A percentile compares a stretch with the other conserved stretches of the same genome.
Evolutionary conservation across 2,888 invertebrate species (phyloP).

Genomic region (Labia minor): DNA sequence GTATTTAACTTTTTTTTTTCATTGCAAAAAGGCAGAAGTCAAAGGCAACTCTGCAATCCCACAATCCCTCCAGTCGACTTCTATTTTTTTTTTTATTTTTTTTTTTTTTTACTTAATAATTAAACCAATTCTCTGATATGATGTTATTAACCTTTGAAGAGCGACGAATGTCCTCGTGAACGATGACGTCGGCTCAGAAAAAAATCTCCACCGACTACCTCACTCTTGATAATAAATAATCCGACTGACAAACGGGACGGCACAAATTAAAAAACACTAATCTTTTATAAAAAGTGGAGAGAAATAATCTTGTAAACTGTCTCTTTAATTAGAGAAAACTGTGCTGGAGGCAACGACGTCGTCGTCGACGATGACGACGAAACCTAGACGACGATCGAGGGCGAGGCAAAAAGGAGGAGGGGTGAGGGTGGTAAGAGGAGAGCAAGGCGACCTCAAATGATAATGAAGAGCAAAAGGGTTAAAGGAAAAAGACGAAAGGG

Average conservation of each 20-base stretch:
- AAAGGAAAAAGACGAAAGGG: not conserved
- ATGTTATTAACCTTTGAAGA: conserved; percentile 1
- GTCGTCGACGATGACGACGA: not conserved
- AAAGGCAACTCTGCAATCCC: no score
- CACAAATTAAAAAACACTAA: conserved; percentile 6
- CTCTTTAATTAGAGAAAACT: conserved; percentile 13
- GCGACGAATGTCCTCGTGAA: no score
- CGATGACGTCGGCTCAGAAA: not conserved
- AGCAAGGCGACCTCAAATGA: not conserved
- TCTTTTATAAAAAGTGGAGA: not conserved
- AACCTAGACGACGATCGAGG: no score
- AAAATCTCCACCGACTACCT: not conserved
- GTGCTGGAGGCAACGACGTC: no score
- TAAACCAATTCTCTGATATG: conserved; percentile 4
- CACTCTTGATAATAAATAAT: not conserved
- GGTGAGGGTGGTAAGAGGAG: no score
- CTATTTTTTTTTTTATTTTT: not conserved
- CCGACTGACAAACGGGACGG: not conserved
- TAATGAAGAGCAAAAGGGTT: conserved; percentile 8
- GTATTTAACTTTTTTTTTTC: not conserved
- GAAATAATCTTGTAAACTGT: conserved; percentile 13
- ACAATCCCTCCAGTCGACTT: not conserved
- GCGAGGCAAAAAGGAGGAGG: no score
- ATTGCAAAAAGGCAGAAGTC: not conserved
- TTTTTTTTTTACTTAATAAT: conserved; percentile 5